Evolutionary conservation across 2,113 vertebrate genomes (phyloP).

Genomic region (Cygnus buccinator): DNA sequence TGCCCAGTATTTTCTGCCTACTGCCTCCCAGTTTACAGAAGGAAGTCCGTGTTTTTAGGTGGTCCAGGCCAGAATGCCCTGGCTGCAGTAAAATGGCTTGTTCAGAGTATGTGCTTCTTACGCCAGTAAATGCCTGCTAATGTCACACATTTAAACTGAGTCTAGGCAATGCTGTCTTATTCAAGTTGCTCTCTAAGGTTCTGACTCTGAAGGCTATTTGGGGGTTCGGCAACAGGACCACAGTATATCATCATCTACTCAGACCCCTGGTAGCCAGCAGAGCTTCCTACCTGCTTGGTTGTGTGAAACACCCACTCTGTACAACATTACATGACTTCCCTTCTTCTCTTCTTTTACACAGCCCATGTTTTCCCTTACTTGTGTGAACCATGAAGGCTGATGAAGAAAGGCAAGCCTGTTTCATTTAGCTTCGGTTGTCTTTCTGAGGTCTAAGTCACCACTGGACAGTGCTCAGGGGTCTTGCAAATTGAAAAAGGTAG

Average conservation of each 20-base stretch:
- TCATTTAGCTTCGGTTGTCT: not conserved
- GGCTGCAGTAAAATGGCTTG: not conserved
- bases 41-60: not conserved
- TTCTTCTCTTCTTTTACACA: not conserved
- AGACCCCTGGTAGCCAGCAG: too few species aligned
- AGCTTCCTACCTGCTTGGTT: not conserved
- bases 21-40: not conserved
- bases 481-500: not conserved
- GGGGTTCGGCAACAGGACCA: not conserved
- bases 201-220: not conserved
- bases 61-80: not conserved
- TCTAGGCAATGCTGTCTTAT: not conserved
- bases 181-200: not conserved
- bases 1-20: not conserved
- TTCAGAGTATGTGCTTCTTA: not conserved
- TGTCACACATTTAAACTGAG: not conserved
- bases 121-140: not conserved
- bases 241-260: not conserved
- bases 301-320: not conserved
- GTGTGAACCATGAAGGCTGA: not conserved
- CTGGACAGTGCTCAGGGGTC: not conserved
- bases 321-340: accelerated
- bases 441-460: not conserved
- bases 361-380: not conserved
- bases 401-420: not conserved